Evolutionary conservation across 2,888 invertebrate genomes (phyloP), one percentile per base, ranked within the genome.

Genomic region (Venustoraphidia nigricollis): DNA sequence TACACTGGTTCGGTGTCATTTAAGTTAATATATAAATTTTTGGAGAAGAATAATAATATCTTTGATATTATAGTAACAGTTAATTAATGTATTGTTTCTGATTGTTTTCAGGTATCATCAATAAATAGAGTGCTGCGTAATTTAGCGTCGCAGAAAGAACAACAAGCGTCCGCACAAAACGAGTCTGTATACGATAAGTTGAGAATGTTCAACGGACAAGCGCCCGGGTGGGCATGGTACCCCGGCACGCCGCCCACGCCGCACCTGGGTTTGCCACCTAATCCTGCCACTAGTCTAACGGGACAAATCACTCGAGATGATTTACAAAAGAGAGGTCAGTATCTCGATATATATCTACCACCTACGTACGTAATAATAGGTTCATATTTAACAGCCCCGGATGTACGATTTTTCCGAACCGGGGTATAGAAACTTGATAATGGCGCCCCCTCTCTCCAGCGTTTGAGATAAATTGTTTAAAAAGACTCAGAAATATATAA

Each of bases 71-170:
- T 38, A 37, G 2, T 37, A 11, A 13, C 8, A 35, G 52, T 47
- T 50, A 5, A 17, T 17, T 42, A 34, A n/a, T 36, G 35, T 13
- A 6, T 36, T 36, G 10, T 13, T n/a, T 46, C 48, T 39, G 52
- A 53, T 56, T 62, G 55, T 51, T 67, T 71, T 36, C 76, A 95
- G 94, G 94, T 95, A 55, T 95, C 95, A 53, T 95, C 94, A 62
- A 97, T 97, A 69, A 97, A 97, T 76, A 84, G 97, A 58, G 97
- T 97, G 52, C 77, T 97, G 50, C 76, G 97, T 54, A 97, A 96
- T 71, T 75, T 97, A 60, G 93, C 95, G 34, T 90, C 93, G 45
- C 93, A 94, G 69, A 97, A 95, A 68, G 96, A 94, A 70, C 91
- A 91, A 67, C 89, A 90, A 58, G 81, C 83, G 41, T 79, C 79